phyloP scores from a whole-genome alignment of 2,797 vertebrate species.

The Sandelia bainsii region DNA sequence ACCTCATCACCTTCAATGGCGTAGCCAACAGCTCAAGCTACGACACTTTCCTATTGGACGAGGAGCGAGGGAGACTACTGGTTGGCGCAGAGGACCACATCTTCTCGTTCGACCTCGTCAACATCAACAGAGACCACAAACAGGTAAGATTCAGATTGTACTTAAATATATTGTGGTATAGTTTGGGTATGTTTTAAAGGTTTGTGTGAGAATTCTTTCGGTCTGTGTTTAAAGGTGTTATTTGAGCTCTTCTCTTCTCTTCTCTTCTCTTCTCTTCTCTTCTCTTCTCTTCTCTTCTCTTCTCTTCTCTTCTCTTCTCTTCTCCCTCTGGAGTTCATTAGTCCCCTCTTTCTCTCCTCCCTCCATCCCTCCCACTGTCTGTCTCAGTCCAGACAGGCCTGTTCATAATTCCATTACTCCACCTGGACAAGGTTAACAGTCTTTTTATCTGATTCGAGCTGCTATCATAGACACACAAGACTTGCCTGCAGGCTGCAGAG shows the following conservation, averaged over 20 bases:
- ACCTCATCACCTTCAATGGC: constrained; percentile 92
- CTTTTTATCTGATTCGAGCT: constrained; percentile 78
- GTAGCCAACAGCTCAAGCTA: constrained; percentile 96
- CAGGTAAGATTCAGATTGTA: constrained; percentile 83
- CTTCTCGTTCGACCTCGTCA: constrained; percentile 97
- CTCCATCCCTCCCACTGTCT: constrained; percentile 63
- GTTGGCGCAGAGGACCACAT: constrained; percentile 97
- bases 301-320: not conserved
- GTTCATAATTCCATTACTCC: constrained; percentile 80
- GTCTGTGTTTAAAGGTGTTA: not conserved
- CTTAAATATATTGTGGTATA: not conserved
- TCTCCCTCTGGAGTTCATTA: constrained; percentile 76
- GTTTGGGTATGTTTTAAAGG: not conserved
- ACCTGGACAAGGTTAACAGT: constrained; percentile 79
- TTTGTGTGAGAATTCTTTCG: not conserved
- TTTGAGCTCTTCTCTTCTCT: not conserved
- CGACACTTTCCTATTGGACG: constrained; percentile 95
- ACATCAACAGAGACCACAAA: constrained; percentile 94
- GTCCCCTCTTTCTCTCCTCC: constrained; percentile 42
- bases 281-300: constrained; percentile 19
- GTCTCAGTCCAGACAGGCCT: constrained; percentile 69
- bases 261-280: constrained; percentile 11
- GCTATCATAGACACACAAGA: constrained; percentile 67
- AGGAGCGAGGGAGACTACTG: constrained; percentile 93
- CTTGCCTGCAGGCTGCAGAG: constrained; percentile 64